Evolutionary conservation across 92 coral and sea anemone genomes (phyloP), one percentile per base, ranked within the genome.

Genomic region (Micromussa lordhowensis): DNA sequence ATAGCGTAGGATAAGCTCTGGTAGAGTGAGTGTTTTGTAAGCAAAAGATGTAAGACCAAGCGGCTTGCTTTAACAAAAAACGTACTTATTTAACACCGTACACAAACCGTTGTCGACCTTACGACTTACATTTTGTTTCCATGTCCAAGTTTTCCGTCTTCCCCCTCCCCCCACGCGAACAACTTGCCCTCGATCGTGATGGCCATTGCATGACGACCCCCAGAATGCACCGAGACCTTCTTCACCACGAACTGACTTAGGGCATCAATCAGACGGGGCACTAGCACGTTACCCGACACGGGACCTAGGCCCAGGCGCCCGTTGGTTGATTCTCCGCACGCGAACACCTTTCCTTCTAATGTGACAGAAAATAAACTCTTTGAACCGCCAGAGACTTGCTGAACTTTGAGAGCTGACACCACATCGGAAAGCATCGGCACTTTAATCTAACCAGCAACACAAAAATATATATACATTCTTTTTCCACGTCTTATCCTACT

Each of bases 141-240:
- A 75, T 97, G 99, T 76, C 99, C 99, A 66, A 97, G 98, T 80
- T 97, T 97, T 16, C 99, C 99, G 87, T 97, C 98, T 82, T 97
- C 99, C n/a, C 99, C 99, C 76, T 97, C 99, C 19, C 99, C 99
- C 99, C 99, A 97, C 1, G 99, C 94, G 94, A 94, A 97, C 82
- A 97, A 53, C 78, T 96, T 96, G 31, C 99, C 99, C 75, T 96
- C 96, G 22, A 92, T 85, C 35, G 99, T 97, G 68, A 97, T 86
- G 31, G 99, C 99, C 98, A 97, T 96, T 55, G 97, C 87, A 85
- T 97, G 99, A 0, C 99, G 95, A 2, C 99, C 99, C 32, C 99
- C 99, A 61, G 99, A 97, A 87, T 97, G 99, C 34, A 94, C 98
- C 7, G 95, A 93, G 4, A 97, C 94, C 80, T 97, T 97, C 88